Evolutionary conservation across 2,888 invertebrate species (phyloP).

Genomic region (Trichacis sp.): DNA sequence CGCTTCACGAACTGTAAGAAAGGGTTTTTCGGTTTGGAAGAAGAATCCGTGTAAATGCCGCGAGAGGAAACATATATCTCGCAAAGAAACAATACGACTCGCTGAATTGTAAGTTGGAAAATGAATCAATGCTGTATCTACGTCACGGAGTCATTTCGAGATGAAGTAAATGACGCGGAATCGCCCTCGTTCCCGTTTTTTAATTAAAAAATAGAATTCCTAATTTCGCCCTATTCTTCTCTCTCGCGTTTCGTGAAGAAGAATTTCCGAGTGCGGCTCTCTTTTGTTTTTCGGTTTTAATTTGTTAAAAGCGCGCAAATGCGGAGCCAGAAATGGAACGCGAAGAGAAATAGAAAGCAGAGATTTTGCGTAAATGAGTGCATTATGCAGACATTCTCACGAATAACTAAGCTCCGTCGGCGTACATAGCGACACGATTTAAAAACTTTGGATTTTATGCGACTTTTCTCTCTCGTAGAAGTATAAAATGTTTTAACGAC

Average conservation of each 20-base stretch:
- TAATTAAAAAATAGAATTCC: constrained; percentile 34
- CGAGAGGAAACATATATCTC: neutral
- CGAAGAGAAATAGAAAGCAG: constrained; percentile 23
- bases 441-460: constrained; percentile 20
- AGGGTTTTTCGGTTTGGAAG: neutral
- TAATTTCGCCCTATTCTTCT: constrained; percentile 26
- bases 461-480: constrained; percentile 19
- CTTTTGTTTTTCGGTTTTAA: constrained; percentile 55
- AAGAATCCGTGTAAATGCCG: neutral
- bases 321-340: constrained; percentile 27
- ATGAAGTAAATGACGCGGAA: neutral
- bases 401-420: constrained; percentile 19
- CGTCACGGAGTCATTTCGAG: neutral
- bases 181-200: constrained; percentile 16
- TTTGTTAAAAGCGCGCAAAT: constrained; percentile 61
- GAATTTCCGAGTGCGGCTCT: constrained; percentile 24
- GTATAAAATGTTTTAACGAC: constrained; percentile 26
- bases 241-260: constrained; percentile 8
- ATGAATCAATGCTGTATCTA: neutral
- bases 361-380: constrained; percentile 37
- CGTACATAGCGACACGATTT: constrained; percentile 25
- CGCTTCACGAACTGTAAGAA: neutral
- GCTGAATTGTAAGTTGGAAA: neutral
- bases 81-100: neutral
- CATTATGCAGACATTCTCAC: constrained; percentile 35